Evolutionary conservation across 2,797 vertebrate species (phyloP), one percentile per base, ranked within the genome.

Genomic region (Rhinella marina): DNA sequence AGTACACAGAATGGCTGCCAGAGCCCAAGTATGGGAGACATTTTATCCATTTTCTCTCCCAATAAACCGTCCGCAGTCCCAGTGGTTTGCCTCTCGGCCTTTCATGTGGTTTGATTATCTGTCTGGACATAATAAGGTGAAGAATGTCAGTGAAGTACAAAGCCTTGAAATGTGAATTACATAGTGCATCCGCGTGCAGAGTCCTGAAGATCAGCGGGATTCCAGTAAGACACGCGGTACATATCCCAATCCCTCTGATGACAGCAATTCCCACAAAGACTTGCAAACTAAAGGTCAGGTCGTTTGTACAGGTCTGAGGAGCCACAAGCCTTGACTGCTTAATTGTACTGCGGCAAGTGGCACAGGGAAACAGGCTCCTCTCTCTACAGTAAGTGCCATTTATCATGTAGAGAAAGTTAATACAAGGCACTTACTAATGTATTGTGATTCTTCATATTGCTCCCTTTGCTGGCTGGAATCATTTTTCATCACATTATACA

Each of bases 281-380:
- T 68, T 70, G 52, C 5, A 52, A 56, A 52, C 16, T 21, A 88
- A 88, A 88, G 87, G 87, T 88, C 87, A 88, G 64, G 81, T 57
- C 59, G 25, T 72, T 88, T 52, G 52, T 88, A 11, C 75, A 23
- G 82, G 27, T 79, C 29, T 52, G 23, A 73, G n/a, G 17, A 62
- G n/a, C 25, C 17, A 50, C 12, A 7, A 29, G 76, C 66, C 3
- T 8, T 73, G 81, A 88, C 41, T 70, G 54, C 82, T 73, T 57
- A 57, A 82, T 79, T 84, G 73, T 70, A 23, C 52, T 56, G 73
- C 57, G 2, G 75, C 7, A 21, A 11, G 25, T 19, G 48, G 5
- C 25, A 85, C 32, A 62, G n/a, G 32, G 83, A 76, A 59, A 10
- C 8, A 6, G 41, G 41, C 2, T 73, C 17, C 11, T n/a, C n/a